These are phyloP conservation scores for Oenanthe melanoleuca DNA, from an alignment of 2,113 vertebrate species.

Conservation along the genomic window DNA sequence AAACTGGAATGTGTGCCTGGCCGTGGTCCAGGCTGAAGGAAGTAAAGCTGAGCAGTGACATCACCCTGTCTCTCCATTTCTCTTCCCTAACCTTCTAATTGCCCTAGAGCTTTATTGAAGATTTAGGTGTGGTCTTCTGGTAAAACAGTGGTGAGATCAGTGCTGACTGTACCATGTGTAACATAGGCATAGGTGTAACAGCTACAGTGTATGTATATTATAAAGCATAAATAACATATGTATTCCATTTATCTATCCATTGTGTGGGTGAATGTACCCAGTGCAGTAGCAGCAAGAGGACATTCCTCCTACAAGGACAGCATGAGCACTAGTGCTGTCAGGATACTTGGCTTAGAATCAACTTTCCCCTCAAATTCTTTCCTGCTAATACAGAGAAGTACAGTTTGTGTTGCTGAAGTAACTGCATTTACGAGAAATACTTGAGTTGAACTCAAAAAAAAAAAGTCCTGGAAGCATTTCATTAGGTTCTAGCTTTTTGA, in stretches of 20 bases:
- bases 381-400: background rate
- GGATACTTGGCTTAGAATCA: background rate
- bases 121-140: background rate
- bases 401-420: background rate
- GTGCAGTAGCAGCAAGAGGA: background rate
- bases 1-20: fast-evolving
- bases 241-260: background rate
- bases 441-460: background rate
- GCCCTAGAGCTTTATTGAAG: background rate
- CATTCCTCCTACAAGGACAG: background rate
- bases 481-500: background rate
- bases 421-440: background rate
- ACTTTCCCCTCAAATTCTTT: background rate
- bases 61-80: background rate
- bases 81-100: background rate
- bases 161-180: background rate
- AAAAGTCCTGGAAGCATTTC: background rate
- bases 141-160: background rate
- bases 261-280: background rate
- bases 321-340: background rate
- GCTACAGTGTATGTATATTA: background rate
- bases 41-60: background rate
- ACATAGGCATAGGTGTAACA: background rate
- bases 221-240: background rate
- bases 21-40: background rate